These are phyloP conservation scores for Coenonympha arcania DNA, from an alignment of 2,888 invertebrate species.

Conservation along the genomic window DNA sequence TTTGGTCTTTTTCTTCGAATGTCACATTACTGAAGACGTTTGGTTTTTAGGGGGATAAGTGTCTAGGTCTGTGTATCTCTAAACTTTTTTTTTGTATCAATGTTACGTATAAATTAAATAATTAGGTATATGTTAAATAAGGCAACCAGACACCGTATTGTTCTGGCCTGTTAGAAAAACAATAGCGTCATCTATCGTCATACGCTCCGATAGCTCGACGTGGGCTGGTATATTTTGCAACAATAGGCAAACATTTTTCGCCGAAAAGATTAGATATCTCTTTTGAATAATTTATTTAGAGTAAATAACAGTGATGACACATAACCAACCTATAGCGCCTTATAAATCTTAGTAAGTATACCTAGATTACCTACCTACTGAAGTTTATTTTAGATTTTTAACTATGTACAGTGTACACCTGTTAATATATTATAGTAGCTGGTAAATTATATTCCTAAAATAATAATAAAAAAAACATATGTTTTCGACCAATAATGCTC, in stretches of 20 bases:
- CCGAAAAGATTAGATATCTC: constrained; percentile 10
- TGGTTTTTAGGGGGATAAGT: too few relatives aligned
- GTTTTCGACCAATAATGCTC: too few relatives aligned
- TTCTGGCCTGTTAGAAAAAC: constrained; percentile 19
- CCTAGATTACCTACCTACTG: too few relatives aligned
- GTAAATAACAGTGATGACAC: not conserved
- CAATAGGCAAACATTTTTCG: constrained; percentile 10
- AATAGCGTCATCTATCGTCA: constrained; percentile 12
- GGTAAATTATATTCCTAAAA: too few relatives aligned
- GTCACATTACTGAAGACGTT: too few relatives aligned
- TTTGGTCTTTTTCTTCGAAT: too few relatives aligned
- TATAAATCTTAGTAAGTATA: too few relatives aligned
- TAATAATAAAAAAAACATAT: too few relatives aligned
- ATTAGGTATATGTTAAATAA: constrained; percentile 22
- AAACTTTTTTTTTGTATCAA: not conserved
- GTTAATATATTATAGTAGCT: too few relatives aligned
- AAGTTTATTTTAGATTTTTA: too few relatives aligned
- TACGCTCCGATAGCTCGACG: not conserved
- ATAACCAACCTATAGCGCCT: too few relatives aligned
- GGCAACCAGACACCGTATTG: constrained; percentile 20
- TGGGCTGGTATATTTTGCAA: not conserved
- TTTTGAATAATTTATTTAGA: not conserved
- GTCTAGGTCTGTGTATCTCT: not conserved
- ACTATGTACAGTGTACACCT: too few relatives aligned
- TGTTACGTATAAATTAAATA: constrained; percentile 22